Conservation (phyloP, 2,113 vertebrate genomes). For the Hyla sarda region DNA sequence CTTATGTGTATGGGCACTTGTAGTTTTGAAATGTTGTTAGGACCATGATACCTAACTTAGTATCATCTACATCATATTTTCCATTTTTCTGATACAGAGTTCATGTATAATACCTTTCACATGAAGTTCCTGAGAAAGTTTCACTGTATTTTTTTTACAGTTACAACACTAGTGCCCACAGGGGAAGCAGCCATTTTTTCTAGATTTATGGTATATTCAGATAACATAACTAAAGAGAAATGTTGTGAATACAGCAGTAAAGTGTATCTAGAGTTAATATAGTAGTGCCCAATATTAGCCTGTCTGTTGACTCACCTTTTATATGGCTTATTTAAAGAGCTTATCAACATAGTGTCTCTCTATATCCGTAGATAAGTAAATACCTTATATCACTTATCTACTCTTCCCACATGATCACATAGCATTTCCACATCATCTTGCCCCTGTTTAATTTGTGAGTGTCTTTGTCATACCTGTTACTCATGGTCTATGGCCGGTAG, state of each 20-base stretch:
- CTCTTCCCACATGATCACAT: background rate
- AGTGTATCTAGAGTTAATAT: background rate
- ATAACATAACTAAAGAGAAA: too few species aligned
- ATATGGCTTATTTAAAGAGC: background rate
- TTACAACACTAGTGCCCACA: too few species aligned
- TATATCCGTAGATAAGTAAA: background rate
- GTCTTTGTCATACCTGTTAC: constrained; percentile 15
- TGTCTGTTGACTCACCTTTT: background rate
- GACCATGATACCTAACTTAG: too few species aligned
- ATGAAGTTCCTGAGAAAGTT: too few species aligned
- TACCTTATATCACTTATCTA: constrained; percentile 18
- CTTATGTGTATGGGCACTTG: too few species aligned
- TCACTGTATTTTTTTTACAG: too few species aligned
- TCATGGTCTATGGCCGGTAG: background rate
- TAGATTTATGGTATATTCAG: too few species aligned
- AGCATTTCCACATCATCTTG: background rate
- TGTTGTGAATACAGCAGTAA: background rate
- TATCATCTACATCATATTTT: too few species aligned
- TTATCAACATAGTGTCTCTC: background rate
- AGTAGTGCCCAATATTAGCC: background rate
- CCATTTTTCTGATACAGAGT: too few species aligned
- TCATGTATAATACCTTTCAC: too few species aligned
- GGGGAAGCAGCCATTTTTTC: too few species aligned
- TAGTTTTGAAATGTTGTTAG: too few species aligned
- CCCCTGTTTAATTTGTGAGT: constrained; percentile 29